A percentile compares a stretch with the other conserved stretches of the same genome.
Conservation (phyloP, 2,888 invertebrate genomes). For the Homarus gammarus region DNA sequence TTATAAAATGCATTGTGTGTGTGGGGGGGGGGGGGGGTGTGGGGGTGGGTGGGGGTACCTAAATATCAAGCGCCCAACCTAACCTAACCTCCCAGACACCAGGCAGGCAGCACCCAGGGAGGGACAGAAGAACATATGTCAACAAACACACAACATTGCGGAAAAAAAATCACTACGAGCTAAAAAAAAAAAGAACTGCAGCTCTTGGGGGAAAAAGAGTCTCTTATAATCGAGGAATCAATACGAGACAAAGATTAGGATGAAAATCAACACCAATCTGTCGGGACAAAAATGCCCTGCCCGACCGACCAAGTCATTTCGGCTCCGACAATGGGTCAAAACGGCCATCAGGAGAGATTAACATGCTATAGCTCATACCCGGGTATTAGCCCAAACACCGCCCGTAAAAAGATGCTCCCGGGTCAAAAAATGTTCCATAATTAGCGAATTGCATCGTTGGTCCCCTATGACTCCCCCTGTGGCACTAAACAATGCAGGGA, state of each 20-base stretch:
- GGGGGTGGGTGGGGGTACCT: background rate
- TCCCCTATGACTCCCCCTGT: constrained; percentile 12
- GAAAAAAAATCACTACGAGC: too few relatives aligned
- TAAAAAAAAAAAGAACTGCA: too few relatives aligned
- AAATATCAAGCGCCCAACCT: too few relatives aligned
- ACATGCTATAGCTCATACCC: constrained; percentile 24
- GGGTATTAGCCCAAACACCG: constrained; percentile 7
- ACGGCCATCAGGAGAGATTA: background rate
- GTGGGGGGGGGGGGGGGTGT: too few relatives aligned
- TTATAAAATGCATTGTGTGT: too few relatives aligned
- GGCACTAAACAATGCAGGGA: constrained; percentile 49
- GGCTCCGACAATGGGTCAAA: background rate
- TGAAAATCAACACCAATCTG: background rate
- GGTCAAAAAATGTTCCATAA: constrained; percentile 28
- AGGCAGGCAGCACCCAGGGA: too few relatives aligned
- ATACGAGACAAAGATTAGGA: constrained; percentile 32
- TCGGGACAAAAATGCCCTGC: background rate
- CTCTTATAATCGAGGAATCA: constrained; percentile 36
- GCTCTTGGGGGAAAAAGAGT: background rate
- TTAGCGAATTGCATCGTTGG: constrained; percentile 47
- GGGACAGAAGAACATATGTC: too few relatives aligned
- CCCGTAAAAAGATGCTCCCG: background rate
- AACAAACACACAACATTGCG: too few relatives aligned
- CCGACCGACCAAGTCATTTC: constrained; percentile 14
- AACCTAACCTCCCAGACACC: too few relatives aligned